Percentiles rank a stretch among this genome's conserved stretches.
phyloP scores from a whole-genome alignment of 2,797 vertebrate species.

The Pygocentrus nattereri region DNA sequence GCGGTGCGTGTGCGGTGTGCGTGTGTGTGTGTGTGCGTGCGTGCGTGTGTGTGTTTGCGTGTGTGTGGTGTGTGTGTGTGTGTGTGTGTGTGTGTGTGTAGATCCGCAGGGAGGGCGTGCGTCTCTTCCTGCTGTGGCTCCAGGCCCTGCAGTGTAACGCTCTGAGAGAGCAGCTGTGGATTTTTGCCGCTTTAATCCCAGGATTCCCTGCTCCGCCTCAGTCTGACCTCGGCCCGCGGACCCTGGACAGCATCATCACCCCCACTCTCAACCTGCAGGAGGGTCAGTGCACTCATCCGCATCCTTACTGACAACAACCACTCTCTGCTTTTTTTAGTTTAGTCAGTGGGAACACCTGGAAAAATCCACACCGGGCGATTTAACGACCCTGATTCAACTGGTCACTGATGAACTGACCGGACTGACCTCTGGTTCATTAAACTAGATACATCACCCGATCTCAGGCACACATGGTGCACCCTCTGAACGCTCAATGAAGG shows the following conservation, averaged over 20 bases:
- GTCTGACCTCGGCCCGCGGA: slow-evolving; percentile 90
- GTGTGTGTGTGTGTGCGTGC: slow-evolving; percentile 32
- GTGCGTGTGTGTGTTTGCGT: slow-evolving; percentile 15
- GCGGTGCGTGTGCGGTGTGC: slow-evolving; percentile 27
- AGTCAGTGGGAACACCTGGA: too few species aligned
- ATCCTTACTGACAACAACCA: too few species aligned
- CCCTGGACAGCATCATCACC: slow-evolving; percentile 96
- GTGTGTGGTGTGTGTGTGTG: not conserved
- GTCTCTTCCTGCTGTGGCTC: slow-evolving; percentile 96
- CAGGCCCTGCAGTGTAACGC: slow-evolving; percentile 96
- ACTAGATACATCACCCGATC: too few species aligned
- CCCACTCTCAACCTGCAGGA: slow-evolving; percentile 91
- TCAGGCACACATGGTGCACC: too few species aligned
- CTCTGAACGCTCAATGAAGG: too few species aligned
- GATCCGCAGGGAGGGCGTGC: slow-evolving; percentile 97
- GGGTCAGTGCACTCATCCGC: slow-evolving; percentile 80
- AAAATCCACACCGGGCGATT: too few species aligned
- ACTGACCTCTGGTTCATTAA: too few species aligned
- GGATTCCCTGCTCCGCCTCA: slow-evolving; percentile 91
- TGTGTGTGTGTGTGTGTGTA: slow-evolving; percentile 62
- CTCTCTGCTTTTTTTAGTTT: too few species aligned
- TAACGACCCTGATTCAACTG: too few species aligned
- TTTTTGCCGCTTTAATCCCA: slow-evolving; percentile 97
- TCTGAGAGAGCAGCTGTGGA: slow-evolving; percentile 93
- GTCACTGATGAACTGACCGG: too few species aligned